Base-by-base conservation (phyloP, 1,140 invertebrate species). In the Bombus turneri region DNA sequence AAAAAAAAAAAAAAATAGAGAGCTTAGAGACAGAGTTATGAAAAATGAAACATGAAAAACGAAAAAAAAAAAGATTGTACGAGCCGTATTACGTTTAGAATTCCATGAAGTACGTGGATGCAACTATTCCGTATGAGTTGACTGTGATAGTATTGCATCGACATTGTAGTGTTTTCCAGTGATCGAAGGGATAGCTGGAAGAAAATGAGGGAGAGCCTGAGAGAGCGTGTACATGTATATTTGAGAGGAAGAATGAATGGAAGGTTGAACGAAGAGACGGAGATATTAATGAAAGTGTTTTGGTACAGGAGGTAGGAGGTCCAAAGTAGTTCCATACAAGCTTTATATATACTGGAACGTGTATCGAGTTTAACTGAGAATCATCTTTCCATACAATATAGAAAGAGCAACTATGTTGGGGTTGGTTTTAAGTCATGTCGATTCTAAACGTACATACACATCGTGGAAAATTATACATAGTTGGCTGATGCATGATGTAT, bases 131-230 rank as follows among this genome's bases (percentile, higher is more conserved):
- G 69, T 83, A 62, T 66, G 74, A 78, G 86, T 89, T 81, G 86
- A 83, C 87, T 89, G 87, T 89, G 88, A 89, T 89, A 89, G 87
- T 88, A 88, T n/a, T 88, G 87, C 85, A 88, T 82, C 77, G 80
- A 75, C 34, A 68, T 75, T 71, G 41, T 82, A 69, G 80, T 39
- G 66, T 73, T 85, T 62, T 85, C 39, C 83, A 76, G 64, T 89
- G 59, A 25, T 74, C 39, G 22, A 41, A 31, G 37, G n/a, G 34
- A 1, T 1, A 31, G 12, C 5, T 80, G 41, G 59, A 28, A 39
- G 25, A 62, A n/a, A 39, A n/a, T 39, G n/a, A 31, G 53, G 25
- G 28, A 43, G n/a, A 28, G 41, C 2, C 9, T 31, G 41, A 43
- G 43, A 73, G 59, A 12, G 18, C 4, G 53, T 53, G n/a, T 43